These are phyloP conservation scores for Drosophila koepferae DNA, from an alignment of 2,888 invertebrate species.

Conservation along the genomic window DNA sequence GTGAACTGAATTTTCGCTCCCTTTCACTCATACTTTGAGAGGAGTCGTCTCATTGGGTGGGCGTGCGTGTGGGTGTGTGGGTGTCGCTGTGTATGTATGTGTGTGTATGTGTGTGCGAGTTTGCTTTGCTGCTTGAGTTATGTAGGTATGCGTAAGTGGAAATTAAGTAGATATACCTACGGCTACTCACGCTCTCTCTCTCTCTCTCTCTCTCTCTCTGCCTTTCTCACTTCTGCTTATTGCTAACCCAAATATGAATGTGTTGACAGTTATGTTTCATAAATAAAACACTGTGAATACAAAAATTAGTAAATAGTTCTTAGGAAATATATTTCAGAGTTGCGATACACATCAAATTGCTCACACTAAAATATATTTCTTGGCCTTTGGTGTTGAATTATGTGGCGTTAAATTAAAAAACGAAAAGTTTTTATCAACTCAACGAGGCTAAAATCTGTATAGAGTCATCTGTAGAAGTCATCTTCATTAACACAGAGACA, in stretches of 20 bases:
- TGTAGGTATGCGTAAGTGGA: constrained; percentile 42
- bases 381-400: constrained; percentile 19
- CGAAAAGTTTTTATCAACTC: constrained; percentile 9
- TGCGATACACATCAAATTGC: constrained; percentile 20
- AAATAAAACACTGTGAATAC: constrained; percentile 27
- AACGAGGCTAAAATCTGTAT: neutral
- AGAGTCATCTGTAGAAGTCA: constrained; percentile 38
- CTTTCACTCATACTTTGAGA: neutral
- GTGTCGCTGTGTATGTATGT: neutral
- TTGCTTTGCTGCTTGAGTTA: constrained; percentile 27
- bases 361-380: constrained; percentile 31
- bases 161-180: constrained; percentile 36
- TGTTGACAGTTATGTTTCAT: constrained; percentile 14
- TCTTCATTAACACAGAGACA: constrained; percentile 40
- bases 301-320: constrained; percentile 35
- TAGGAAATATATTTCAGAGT: constrained; percentile 7
- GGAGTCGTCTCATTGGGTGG: constrained; percentile 3
- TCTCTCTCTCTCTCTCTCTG: neutral
- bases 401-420: constrained; percentile 65
- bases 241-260: neutral
- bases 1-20: constrained; percentile 40
- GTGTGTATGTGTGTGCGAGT: constrained; percentile 10
- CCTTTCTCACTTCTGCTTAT: too few relatives aligned
- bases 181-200: neutral
- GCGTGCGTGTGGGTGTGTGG: constrained; percentile 4